Base-by-base conservation (phyloP, 2,888 invertebrate genomes). In the Aporophyla nigra region DNA sequence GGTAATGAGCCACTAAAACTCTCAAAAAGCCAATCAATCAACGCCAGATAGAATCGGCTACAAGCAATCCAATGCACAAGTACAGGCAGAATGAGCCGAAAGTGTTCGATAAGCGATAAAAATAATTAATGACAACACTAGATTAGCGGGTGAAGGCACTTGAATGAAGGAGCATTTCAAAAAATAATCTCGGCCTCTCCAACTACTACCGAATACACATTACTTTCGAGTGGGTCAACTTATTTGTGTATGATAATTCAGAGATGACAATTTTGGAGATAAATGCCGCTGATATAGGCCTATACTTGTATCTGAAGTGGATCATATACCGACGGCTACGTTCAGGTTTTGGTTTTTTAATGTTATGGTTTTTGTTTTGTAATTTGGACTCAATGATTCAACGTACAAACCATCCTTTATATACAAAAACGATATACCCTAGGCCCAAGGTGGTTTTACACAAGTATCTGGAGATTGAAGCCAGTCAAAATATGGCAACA, bases 81-180 rank as follows among this genome's bases (percentile, higher is more conserved):
- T 91, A 89, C 90, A 84, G 88, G 90, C 90, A 89, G 90, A 91
- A 92, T 85, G 91, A 93, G 92, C 94, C 96, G 91, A 96, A 96
- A 96, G 92, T 95, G 93, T 91, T 94, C 91, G 94, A 96, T 95
- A 95, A 96, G 95, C 95, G 96, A 96, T 96, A 96, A 96, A 96
- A 96, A 95, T 96, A 96, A 96, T 96, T 96, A 96, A 95, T 95
- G 94, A 94, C 96, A 94, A 94, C 94, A 93, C 90, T 92, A 95
- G 96, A 96, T 96, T 96, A 96, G 94, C 92, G 88, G 89, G 87
- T 91, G 92, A 93, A 95, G 94, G 94, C 95, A 96, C 96, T 96
- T 93, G 90, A 96, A 91, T 96, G 93, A 94, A 96, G 96, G 95
- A 96, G 95, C 95, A 94, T 95, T 96, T 95, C 94, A 95, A 94